phyloP scores from a whole-genome alignment of 2,888 invertebrate species.

The Vesta saturnalis region DNA sequence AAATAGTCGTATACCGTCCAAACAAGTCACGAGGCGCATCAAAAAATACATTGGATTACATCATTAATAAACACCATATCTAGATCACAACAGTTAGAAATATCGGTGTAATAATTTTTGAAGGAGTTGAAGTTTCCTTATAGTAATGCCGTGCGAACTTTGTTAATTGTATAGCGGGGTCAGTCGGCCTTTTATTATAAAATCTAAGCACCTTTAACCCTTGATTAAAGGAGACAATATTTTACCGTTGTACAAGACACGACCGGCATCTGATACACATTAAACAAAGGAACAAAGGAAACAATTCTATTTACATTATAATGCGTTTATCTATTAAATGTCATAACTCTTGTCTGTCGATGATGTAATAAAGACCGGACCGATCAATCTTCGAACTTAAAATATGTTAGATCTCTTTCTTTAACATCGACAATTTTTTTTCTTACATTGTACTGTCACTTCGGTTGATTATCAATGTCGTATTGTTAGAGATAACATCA shows the following conservation, averaged over 20 bases:
- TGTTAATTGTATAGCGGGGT: constrained; percentile 25
- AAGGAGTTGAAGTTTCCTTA: constrained; percentile 8
- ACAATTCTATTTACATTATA: constrained; percentile 13
- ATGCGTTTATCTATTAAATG: not conserved
- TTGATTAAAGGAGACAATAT: constrained; percentile 15
- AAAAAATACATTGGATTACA: too few species aligned
- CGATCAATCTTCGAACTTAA: too few species aligned
- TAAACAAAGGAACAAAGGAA: constrained; percentile 19
- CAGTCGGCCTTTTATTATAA: constrained; percentile 21
- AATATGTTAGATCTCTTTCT: too few species aligned
- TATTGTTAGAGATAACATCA: too few species aligned
- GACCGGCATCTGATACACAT: constrained; percentile 15
- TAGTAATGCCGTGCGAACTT: constrained; percentile 26
- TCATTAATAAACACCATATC: not conserved
- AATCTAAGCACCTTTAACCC: constrained; percentile 30
- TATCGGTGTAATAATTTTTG: not conserved
- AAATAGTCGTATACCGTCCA: too few species aligned
- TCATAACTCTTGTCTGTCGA: constrained; percentile 1
- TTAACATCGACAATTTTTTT: not conserved
- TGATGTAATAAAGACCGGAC: not conserved
- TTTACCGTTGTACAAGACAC: constrained; percentile 27
- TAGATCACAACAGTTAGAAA: not conserved
- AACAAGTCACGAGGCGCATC: too few species aligned
- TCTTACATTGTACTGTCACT: not conserved
- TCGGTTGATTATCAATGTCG: not conserved